These are phyloP conservation scores for Drosophila sulfurigaster DNA, from an alignment of 1,140 invertebrate species.

Conservation along the genomic window DNA sequence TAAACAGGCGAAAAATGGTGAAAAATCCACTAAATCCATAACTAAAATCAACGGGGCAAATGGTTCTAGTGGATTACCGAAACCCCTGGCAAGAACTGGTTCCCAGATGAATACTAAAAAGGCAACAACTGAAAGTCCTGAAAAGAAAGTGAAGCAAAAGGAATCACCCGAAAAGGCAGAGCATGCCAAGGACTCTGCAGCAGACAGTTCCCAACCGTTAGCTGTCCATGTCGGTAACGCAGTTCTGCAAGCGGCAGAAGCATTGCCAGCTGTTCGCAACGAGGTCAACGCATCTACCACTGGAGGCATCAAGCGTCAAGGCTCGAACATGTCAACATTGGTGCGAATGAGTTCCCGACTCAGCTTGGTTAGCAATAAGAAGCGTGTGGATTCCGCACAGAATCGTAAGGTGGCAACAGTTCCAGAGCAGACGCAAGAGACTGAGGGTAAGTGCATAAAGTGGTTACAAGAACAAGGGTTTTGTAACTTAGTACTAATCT, in stretches of 20 bases:
- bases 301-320: conserved; percentile 37
- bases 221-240: conserved; percentile 71
- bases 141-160: conserved; percentile 28
- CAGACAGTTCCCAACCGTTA: conserved; percentile 50
- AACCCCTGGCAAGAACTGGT: conserved; percentile 20
- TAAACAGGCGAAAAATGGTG: conserved; percentile 17
- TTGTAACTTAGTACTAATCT: too few relatives aligned
- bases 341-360: conserved; percentile 71
- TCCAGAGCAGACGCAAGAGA: conserved; percentile 44
- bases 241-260: conserved; percentile 66
- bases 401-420: conserved; percentile 63
- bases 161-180: conserved; percentile 25
- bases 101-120: conserved; percentile 43
- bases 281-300: conserved; percentile 51
- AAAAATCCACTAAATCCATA: conserved; percentile 29
- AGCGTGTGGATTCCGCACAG: conserved; percentile 62
- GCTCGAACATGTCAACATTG: conserved; percentile 60
- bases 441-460: conserved; percentile 44
- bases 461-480: too few relatives aligned
- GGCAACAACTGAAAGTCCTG: neutral
- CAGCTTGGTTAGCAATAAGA: conserved; percentile 68
- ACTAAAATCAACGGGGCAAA: conserved; percentile 48
- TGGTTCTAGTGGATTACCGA: conserved; percentile 7
- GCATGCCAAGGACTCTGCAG: neutral
- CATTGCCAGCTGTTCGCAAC: conserved; percentile 61